These are phyloP conservation scores for Leucosticte australis DNA, from an alignment of 2,113 vertebrate genomes.

Conservation along the genomic window DNA sequence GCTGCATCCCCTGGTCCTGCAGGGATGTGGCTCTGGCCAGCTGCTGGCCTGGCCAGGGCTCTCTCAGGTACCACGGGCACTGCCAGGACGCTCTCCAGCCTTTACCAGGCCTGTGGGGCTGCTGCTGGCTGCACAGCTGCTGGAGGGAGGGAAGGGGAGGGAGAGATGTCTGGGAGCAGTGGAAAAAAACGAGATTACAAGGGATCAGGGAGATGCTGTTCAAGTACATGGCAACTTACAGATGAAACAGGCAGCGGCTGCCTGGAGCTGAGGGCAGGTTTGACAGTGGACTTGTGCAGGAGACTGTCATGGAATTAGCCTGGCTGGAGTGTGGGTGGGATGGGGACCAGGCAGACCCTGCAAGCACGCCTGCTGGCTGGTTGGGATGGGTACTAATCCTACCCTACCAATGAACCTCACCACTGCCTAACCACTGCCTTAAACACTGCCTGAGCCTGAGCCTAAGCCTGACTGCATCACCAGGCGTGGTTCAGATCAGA, in stretches of 20 bases:
- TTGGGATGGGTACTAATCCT: background rate
- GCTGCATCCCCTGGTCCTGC: rapidly evolving
- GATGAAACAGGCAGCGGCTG: background rate
- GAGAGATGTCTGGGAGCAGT: background rate
- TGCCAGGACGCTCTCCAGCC: background rate
- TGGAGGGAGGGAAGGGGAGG: background rate
- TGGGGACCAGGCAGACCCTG: background rate
- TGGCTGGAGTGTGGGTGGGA: background rate
- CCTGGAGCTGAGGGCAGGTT: background rate
- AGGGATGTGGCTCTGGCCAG: background rate
- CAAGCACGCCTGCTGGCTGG: rapidly evolving
- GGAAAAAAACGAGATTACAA: background rate
- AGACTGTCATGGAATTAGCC: background rate
- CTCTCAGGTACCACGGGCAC: rapidly evolving
- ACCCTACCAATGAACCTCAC: background rate
- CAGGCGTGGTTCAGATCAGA: background rate
- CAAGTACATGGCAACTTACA: background rate
- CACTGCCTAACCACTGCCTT: rapidly evolving
- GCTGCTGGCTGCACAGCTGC: background rate
- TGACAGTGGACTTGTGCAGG: background rate
- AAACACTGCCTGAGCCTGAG: background rate
- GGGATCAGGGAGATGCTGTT: slow-evolving; percentile 11
- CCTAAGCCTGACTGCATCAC: background rate
- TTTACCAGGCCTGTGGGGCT: rapidly evolving
- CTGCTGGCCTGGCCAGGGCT: background rate